Base-by-base conservation (phyloP, 1,140 invertebrate genomes). In the Procambarus clarkii region DNA sequence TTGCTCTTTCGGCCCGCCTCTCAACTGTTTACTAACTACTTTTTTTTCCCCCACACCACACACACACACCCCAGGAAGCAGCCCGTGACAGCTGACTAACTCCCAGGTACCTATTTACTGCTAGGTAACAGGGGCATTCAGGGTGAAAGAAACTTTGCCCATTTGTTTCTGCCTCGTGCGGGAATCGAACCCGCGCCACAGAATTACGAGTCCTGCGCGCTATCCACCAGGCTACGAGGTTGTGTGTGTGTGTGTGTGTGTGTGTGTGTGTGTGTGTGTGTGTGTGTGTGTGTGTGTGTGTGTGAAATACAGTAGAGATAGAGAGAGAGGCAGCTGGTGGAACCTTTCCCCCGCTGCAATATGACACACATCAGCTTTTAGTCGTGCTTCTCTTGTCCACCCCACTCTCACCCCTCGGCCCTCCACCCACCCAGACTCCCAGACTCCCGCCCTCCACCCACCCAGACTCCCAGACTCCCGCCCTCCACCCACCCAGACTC, bases 361-460 rank as follows among this genome's bases (percentile, higher is more conserved):
- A 58, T n/a, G 34, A 81, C 79, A 81, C 79, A 81, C 54, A 81
- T 81, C 79, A 81, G 79, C 79, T 81, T 81, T 81, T 81, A 81
- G 79, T 81, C 54, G 54, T 58, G 9, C 3, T 24, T 21, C 48
- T 48, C 69, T 15, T 24, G 45, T 24, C 46, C 83, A n/a, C n/a
- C 69, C 83, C 69, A n/a, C 34, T 11, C 60, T 58, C 44, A 24
- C 13, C 24, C 24, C 24, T 44, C 44, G 44, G 15, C 34, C 34
- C 45, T 18, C 60, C 18, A 21, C 4, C 46, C 8, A 15, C 44
- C 18, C 0, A 1, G 18, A 18, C 34, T 24, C 58, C 60, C 69
- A 0, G 15, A 13, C 60, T 76, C 69, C 46, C 69, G n/a, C 69
- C 46, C 64, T 34, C 64, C 69, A 21, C 44, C 24, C 13, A 9